Evolutionary conservation across 2,113 vertebrate species (phyloP).

Genomic region (Rana temporaria): DNA sequence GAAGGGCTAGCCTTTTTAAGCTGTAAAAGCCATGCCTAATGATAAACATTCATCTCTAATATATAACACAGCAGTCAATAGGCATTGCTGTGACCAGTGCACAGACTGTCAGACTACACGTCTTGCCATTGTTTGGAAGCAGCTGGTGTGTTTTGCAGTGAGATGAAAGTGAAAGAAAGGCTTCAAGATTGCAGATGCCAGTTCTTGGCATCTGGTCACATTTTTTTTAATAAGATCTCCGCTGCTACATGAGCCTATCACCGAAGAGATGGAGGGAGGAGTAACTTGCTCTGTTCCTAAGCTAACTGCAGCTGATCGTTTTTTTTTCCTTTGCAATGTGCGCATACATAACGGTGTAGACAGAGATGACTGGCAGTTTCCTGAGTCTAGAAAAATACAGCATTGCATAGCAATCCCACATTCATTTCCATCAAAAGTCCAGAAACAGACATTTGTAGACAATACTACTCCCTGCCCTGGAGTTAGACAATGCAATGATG

Average conservation of each 20-base stretch:
- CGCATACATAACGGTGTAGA: neutral
- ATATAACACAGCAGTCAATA: neutral
- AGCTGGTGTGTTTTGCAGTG: slow-evolving; percentile 40
- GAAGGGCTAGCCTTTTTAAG: too few species aligned
- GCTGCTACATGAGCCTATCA: slow-evolving; percentile 48
- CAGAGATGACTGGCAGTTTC: neutral
- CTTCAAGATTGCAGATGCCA: slow-evolving; percentile 40
- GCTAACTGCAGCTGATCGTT: slow-evolving; percentile 2
- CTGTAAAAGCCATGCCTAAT: neutral
- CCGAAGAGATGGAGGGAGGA: neutral
- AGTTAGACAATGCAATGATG: too few species aligned
- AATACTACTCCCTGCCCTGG: too few species aligned
- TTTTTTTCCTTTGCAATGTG: neutral
- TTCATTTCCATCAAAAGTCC: too few species aligned
- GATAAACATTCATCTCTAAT: neutral
- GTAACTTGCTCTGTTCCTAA: slow-evolving; percentile 1
- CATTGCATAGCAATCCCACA: too few species aligned
- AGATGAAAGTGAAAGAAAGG: slow-evolving; percentile 48
- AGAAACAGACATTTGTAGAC: too few species aligned
- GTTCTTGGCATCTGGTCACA: slow-evolving; percentile 44
- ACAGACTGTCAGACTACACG: neutral
- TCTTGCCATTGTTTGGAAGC: slow-evolving; percentile 31
- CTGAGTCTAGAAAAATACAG: neutral
- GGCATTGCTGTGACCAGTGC: slow-evolving; percentile 8
- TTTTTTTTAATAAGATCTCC: slow-evolving; percentile 53